Evolutionary conservation across 1,140 invertebrate genomes (phyloP).

Genomic region (Pseudoatta argentina): DNA sequence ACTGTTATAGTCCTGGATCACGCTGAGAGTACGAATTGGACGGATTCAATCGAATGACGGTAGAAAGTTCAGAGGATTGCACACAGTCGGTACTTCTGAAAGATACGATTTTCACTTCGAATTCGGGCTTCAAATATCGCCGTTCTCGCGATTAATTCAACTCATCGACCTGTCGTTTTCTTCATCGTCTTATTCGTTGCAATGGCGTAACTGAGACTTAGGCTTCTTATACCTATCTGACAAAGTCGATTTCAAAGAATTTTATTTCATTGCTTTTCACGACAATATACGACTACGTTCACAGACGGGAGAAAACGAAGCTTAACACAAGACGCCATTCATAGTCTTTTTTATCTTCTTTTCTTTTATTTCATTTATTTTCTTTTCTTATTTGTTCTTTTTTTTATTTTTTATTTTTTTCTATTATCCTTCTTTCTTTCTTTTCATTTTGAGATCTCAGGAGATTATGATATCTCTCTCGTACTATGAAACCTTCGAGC

Average conservation of each 20-base stretch:
- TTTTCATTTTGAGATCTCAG: neutral
- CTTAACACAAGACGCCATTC: neutral
- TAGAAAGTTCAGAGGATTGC: slow-evolving; percentile 43
- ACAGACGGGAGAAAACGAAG: neutral
- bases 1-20: slow-evolving; percentile 39
- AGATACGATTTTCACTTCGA: slow-evolving; percentile 55
- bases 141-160: slow-evolving; percentile 63
- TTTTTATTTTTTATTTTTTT: neutral
- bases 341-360: neutral
- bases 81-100: slow-evolving; percentile 26
- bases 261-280: neutral
- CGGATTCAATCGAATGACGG: slow-evolving; percentile 57
- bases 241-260: neutral
- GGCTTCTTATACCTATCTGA: neutral
- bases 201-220: slow-evolving; percentile 49
- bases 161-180: slow-evolving; percentile 41
- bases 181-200: slow-evolving; percentile 34
- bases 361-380: neutral
- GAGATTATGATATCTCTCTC: neutral
- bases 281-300: neutral
- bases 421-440: too few species aligned
- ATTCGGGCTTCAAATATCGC: slow-evolving; percentile 35
- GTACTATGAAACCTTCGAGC: neutral
- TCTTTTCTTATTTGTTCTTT: neutral
- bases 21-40: slow-evolving; percentile 34